Percentiles rank a stretch among this genome's conserved stretches.
Conservation (phyloP, 2,888 invertebrate species). For the Harmothoe impar region DNA sequence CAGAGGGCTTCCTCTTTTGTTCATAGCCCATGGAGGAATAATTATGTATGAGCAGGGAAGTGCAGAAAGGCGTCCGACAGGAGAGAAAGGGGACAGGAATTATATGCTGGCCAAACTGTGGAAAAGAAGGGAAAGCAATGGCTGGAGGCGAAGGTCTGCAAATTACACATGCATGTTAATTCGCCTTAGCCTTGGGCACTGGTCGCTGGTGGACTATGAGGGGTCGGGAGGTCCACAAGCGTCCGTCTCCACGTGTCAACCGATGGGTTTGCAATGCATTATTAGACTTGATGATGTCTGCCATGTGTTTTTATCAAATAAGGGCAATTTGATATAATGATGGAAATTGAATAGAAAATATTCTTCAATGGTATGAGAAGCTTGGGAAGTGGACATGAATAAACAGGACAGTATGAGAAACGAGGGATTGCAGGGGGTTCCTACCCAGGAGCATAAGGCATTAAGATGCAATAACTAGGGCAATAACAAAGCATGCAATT, state of each 20-base stretch:
- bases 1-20: not conserved
- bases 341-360: too few species aligned
- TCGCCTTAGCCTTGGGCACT: not conserved
- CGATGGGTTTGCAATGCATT: not conserved
- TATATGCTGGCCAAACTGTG: not conserved
- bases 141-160: not conserved
- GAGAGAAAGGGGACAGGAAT: not conserved
- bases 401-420: too few species aligned
- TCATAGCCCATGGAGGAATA: not conserved
- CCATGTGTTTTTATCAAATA: too few species aligned
- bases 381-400: too few species aligned
- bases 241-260: not conserved
- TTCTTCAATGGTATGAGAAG: too few species aligned
- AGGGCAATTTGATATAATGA: too few species aligned
- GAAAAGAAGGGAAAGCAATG: not conserved
- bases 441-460: too few species aligned
- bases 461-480: too few species aligned
- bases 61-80: not conserved
- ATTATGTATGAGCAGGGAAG: slow-evolving; percentile 22
- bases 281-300: not conserved
- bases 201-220: not conserved
- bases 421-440: too few species aligned
- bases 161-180: slow-evolving; percentile 45
- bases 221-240: not conserved
- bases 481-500: too few species aligned